Conservation (phyloP, 1,140 invertebrate species). For the Polypedilum pembai region DNA sequence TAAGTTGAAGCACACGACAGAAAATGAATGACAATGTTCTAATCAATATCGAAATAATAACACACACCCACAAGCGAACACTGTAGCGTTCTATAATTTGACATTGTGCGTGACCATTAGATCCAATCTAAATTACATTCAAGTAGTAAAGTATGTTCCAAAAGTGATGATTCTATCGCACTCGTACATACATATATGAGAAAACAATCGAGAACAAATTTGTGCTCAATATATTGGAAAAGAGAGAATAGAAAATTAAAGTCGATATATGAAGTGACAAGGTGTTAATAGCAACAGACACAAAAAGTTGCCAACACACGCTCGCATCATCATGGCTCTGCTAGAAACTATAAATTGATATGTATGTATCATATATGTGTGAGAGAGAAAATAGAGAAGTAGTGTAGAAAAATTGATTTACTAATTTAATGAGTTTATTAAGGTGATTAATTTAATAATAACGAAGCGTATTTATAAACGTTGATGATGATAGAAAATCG, state of each 20-base stretch:
- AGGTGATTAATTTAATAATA: conserved; percentile 4
- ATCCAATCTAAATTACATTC: not conserved
- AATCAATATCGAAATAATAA: not conserved
- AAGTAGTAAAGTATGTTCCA: not conserved
- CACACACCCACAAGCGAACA: too few species aligned
- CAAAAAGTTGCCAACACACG: not conserved
- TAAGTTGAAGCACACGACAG: not conserved
- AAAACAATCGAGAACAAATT: not conserved
- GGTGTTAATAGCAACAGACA: conserved; percentile 9
- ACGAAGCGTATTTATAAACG: not conserved
- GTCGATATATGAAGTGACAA: not conserved
- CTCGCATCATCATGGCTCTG: not conserved
- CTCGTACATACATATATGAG: not conserved
- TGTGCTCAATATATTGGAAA: not conserved
- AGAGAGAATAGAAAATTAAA: not conserved
- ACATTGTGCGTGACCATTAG: conserved; percentile 22
- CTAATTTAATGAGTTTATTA: conserved; percentile 7
- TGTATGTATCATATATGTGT: not conserved
- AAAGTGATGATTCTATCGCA: not conserved
- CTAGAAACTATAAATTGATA: not conserved
- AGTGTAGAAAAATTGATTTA: conserved; percentile 5
- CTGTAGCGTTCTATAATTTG: not conserved
- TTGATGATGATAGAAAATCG: not conserved
- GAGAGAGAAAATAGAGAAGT: not conserved
- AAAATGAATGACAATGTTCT: not conserved